Conservation (phyloP, 1,140 invertebrate species). For the Piezodorus guildinii region DNA sequence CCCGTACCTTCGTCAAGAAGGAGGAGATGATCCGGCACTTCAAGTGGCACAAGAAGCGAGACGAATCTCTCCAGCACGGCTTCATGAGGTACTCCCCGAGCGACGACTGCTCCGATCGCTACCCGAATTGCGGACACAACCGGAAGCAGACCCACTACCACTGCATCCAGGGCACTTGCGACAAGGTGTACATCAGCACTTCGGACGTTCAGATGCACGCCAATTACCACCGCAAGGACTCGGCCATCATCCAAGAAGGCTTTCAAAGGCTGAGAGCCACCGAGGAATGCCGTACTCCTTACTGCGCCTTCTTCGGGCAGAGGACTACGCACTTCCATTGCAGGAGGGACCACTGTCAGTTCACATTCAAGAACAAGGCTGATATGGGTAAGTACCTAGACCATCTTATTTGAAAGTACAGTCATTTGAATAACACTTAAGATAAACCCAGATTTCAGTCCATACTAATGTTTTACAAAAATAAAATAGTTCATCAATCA, state of each 20-base stretch:
- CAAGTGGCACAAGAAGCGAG: constrained; percentile 98
- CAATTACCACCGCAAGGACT: constrained; percentile 95
- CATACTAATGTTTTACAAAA: too few species aligned
- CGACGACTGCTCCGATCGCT: constrained; percentile 78
- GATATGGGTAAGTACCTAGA: constrained; percentile 79
- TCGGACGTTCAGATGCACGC: constrained; percentile 99
- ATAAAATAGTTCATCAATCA: too few species aligned
- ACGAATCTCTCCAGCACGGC: constrained; percentile 90
- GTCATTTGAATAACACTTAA: too few species aligned
- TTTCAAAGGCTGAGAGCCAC: constrained; percentile 85
- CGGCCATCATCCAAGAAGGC: constrained; percentile 92
- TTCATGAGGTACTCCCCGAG: constrained; percentile 89
- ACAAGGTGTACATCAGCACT: constrained; percentile 84
- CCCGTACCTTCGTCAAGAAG: constrained; percentile 86
- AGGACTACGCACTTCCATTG: constrained; percentile 97
- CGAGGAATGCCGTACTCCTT: constrained; percentile 74
- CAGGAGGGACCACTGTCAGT: constrained; percentile 73
- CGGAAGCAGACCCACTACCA: constrained; percentile 97
- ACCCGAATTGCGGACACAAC: constrained; percentile 79
- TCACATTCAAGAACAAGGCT: constrained; percentile 97
- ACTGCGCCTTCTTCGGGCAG: constrained; percentile 89
- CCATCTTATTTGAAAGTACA: background rate
- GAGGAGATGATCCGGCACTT: constrained; percentile 98
- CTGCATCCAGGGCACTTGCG: constrained; percentile 64
- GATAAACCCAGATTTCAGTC: too few species aligned